Evolutionary conservation across 2,797 vertebrate genomes (phyloP).

Genomic region (Xenentodon cancila): DNA sequence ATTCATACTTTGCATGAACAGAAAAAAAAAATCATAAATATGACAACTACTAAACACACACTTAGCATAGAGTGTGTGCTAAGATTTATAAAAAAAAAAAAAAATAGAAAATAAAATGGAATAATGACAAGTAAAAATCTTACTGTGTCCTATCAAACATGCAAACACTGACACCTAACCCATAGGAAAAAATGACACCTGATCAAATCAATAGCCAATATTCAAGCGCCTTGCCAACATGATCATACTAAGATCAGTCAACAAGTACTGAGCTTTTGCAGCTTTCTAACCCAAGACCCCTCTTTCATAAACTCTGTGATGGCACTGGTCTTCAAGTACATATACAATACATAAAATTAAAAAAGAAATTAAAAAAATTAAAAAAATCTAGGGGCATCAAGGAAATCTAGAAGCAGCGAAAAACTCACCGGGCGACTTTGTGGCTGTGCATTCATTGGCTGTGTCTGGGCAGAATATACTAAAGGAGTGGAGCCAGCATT

Average conservation of each 20-base stretch:
- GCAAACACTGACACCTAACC: not conserved
- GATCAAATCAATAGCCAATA: constrained; percentile 19
- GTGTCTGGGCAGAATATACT: constrained; percentile 93
- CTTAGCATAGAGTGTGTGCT: not conserved
- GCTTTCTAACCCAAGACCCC: constrained; percentile 6
- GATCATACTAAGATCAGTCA: no score
- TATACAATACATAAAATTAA: not conserved
- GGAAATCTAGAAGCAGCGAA: constrained; percentile 17
- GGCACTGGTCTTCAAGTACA: not conserved
- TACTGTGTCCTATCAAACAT: constrained; percentile 1
- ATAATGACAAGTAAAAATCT: constrained; percentile 2
- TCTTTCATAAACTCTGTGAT: constrained; percentile 1
- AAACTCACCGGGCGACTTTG: constrained; percentile 94
- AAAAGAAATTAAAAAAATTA: constrained; percentile 24
- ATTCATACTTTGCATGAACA: no score
- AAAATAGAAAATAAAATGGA: not conserved
- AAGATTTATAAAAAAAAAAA: not conserved
- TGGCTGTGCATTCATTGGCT: constrained; percentile 95
- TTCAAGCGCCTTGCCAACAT: not conserved
- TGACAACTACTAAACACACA: no score
- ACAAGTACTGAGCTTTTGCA: not conserved
- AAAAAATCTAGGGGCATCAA: constrained; percentile 13
- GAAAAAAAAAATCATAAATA: no score
- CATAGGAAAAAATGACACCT: constrained; percentile 8
- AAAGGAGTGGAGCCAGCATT: constrained; percentile 92